Evolutionary conservation across 1,140 invertebrate species (phyloP).

Genomic region (Penaeus japonicus): DNA sequence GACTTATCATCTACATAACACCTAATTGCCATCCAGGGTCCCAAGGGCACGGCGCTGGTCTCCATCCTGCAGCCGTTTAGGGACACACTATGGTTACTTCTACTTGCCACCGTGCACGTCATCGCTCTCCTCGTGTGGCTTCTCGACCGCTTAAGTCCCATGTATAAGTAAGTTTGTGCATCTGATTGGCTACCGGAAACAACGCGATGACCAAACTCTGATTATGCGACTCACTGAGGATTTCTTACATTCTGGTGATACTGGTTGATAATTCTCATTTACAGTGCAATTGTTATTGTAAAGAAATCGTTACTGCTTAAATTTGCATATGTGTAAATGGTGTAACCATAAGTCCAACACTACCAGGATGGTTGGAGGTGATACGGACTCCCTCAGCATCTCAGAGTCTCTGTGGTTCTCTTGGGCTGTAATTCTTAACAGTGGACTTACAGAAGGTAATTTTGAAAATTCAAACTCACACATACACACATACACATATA

Average conservation of each 20-base stretch:
- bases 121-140: conserved; percentile 96
- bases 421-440: conserved; percentile 98
- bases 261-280: background rate
- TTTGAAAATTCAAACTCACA: too few species aligned
- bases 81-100: conserved; percentile 96
- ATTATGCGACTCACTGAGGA: conserved; percentile 59
- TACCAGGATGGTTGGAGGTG: conserved; percentile 81
- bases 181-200: background rate
- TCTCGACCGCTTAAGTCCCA: conserved; percentile 95
- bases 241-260: background rate
- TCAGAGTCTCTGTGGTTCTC: conserved; percentile 99
- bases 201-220: conserved; percentile 48
- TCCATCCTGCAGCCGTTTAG: conserved; percentile 99
- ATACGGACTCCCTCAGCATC: conserved; percentile 96
- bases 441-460: conserved; percentile 96
- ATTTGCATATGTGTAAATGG: too few species aligned
- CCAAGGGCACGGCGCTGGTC: conserved; percentile 90
- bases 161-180: conserved; percentile 80
- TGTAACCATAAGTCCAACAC: conserved; percentile 66
- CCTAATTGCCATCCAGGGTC: conserved; percentile 68
- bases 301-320: too few species aligned
- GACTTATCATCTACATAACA: too few species aligned
- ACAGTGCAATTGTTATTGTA: background rate
- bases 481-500: too few species aligned
- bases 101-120: conserved; percentile 76